Evolutionary conservation across 1,140 invertebrate species (phyloP).

Genomic region (Megalopta genalis): DNA sequence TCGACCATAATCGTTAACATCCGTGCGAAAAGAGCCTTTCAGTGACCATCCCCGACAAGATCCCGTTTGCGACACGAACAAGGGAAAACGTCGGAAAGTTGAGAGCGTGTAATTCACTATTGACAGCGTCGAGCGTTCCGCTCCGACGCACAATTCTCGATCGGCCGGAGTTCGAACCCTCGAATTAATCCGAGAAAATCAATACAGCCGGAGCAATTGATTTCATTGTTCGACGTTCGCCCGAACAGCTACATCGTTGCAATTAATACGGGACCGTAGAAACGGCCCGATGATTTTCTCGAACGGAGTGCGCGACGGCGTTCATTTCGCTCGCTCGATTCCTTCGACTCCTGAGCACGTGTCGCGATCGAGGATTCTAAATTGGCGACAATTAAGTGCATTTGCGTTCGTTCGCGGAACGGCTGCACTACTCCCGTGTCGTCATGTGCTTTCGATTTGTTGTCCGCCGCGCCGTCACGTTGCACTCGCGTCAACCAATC

Average conservation of each 20-base stretch:
- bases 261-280: neutral
- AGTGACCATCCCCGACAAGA: too few species aligned
- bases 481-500: too few species aligned
- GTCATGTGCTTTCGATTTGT: too few species aligned
- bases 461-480: too few species aligned
- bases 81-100: neutral
- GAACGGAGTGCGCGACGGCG: too few species aligned
- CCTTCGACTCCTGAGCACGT: slow-evolving; percentile 8
- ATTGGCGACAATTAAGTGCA: slow-evolving; percentile 49
- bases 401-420: neutral
- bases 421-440: too few species aligned
- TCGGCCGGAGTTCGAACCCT: neutral
- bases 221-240: neutral
- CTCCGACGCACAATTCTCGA: neutral
- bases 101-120: neutral
- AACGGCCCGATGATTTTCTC: too few species aligned
- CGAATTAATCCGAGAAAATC: neutral
- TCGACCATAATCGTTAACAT: too few species aligned
- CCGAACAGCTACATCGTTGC: neutral
- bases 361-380: slow-evolving; percentile 18
- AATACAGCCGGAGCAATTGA: neutral
- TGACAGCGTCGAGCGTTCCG: neutral
- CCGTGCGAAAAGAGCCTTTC: too few species aligned
- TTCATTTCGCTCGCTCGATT: too few species aligned
- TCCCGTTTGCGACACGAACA: too few species aligned